phyloP scores from a whole-genome alignment of 2,888 invertebrate genomes.

The Heterodera filipjevi region DNA sequence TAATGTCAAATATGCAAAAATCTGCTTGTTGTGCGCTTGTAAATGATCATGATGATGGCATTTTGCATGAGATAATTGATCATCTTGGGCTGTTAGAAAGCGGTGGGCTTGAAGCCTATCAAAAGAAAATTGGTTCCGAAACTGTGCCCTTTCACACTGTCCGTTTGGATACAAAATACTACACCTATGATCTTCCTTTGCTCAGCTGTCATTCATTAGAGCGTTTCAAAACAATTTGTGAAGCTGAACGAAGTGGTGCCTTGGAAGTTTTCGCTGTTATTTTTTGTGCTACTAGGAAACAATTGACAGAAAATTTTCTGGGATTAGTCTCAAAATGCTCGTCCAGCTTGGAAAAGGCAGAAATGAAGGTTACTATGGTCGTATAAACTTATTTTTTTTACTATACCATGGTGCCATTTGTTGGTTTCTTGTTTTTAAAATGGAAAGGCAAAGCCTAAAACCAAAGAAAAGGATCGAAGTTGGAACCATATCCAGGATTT shows the following conservation, averaged over 20 bases:
- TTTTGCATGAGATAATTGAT: conserved; percentile 12
- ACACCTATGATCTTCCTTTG: conserved; percentile 25
- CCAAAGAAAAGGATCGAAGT: too few species aligned
- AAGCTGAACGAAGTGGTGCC: not conserved
- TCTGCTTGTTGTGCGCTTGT: conserved; percentile 19
- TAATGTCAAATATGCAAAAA: too few species aligned
- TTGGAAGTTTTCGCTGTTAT: not conserved
- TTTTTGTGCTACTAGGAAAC: conserved; percentile 15
- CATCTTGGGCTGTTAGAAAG: not conserved
- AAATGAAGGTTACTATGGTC: conserved; percentile 14
- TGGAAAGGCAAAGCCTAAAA: too few species aligned
- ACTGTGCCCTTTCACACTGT: conserved; percentile 3
- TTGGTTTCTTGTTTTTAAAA: too few species aligned
- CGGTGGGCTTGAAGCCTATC: not conserved
- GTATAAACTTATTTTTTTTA: not conserved
- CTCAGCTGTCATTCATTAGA: conserved; percentile 9
- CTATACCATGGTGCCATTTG: not conserved
- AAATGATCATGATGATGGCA: not conserved
- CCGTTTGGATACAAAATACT: conserved; percentile 34
- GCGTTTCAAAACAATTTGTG: not conserved
- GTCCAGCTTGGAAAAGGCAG: not conserved
- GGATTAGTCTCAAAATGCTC: conserved; percentile 13
- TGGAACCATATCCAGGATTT: too few species aligned
- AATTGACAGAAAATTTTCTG: conserved; percentile 19
- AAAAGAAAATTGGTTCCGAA: not conserved